Evolutionary conservation across 2,113 vertebrate species (phyloP), one percentile per base, ranked within the genome.

Genomic region (Tyto alba): DNA sequence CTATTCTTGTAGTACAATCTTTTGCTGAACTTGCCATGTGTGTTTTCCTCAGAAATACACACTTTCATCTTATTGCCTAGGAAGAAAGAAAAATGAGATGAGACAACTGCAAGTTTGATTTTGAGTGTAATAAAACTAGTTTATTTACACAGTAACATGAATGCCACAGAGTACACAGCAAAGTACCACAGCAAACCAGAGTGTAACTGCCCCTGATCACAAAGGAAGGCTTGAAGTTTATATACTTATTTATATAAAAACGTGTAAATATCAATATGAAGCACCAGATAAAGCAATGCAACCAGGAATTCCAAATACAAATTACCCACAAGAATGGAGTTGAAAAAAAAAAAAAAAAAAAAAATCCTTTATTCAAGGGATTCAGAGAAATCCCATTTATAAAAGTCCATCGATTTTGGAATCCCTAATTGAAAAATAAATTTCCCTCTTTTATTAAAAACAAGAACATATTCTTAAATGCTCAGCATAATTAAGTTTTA

Each of bases 131-230:
- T 96, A 98, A 98, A 98, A 98, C 92, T 90, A 96, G 77, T 98
- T 98, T 98, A 98, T 98, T 98, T 98, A 98, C 98, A 98, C 82
- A 98, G 96, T 98, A 97, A 98, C 96, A 96, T 93, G 98, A 96
- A 97, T 96, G 98, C 97, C 98, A 98, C 97, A 94, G 97, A 98
- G 93, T 98, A 97, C 95, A 98, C 97, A 97, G 98, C 97, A 98
- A 98, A 98, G 98, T 98, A 98, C 98, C 98, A 98, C 98, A 98
- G 98, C 98, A 98, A 98, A 98, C 97, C 97, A 93, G 96, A 97
- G 89, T 97, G 97, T 77, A 93, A 97, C 85, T 36, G 90, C 97
- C 97, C 95, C 96, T 95, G 93, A 93, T 93, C 95, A 96, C 95
- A 89, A 85, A 95, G 93, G 96, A 93, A 96, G 96, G 86, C 88